Evolutionary conservation across 1,140 invertebrate species (phyloP).

Genomic region (Dermatophagoides farinae): DNA sequence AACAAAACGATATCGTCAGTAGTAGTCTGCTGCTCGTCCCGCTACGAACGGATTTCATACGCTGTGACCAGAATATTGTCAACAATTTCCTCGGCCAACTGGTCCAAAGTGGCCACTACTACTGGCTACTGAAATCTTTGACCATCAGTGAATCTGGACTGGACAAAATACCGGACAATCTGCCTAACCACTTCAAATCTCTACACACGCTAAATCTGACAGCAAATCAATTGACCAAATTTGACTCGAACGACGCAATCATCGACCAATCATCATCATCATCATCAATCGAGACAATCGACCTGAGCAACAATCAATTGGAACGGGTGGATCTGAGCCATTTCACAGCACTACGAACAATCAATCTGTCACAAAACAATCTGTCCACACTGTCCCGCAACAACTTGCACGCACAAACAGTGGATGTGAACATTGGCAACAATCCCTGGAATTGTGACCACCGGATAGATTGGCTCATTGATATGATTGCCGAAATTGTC

Average conservation of each 20-base stretch:
- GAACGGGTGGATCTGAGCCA: not conserved
- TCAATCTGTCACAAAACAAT: not conserved
- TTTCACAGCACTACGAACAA: not conserved
- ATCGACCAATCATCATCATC: too few relatives aligned
- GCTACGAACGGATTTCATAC: too few relatives aligned
- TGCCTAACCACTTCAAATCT: not conserved
- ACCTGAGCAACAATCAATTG: slow-evolving; percentile 3
- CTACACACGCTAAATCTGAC: not conserved
- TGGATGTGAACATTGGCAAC: not conserved
- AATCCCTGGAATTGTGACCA: slow-evolving; percentile 18
- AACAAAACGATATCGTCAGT: too few relatives aligned
- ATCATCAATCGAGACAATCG: not conserved
- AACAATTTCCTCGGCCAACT: too few relatives aligned
- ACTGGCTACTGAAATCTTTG: too few relatives aligned
- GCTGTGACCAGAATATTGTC: too few relatives aligned
- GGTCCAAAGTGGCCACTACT: too few relatives aligned
- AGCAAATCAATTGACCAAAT: not conserved
- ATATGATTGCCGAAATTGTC: not conserved
- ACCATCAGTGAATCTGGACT: too few relatives aligned
- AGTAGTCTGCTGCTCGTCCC: too few relatives aligned
- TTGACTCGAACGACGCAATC: not conserved
- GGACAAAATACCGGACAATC: too few relatives aligned
- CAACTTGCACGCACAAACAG: too few relatives aligned
- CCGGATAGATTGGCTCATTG: slow-evolving; percentile 11
- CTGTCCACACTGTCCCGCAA: slow-evolving; percentile 2